A percentile compares a stretch with the other conserved stretches of the same genome.
These are phyloP conservation scores for Coturnix japonica DNA, from an alignment of 2,113 vertebrate genomes.

Conservation along the genomic window DNA sequence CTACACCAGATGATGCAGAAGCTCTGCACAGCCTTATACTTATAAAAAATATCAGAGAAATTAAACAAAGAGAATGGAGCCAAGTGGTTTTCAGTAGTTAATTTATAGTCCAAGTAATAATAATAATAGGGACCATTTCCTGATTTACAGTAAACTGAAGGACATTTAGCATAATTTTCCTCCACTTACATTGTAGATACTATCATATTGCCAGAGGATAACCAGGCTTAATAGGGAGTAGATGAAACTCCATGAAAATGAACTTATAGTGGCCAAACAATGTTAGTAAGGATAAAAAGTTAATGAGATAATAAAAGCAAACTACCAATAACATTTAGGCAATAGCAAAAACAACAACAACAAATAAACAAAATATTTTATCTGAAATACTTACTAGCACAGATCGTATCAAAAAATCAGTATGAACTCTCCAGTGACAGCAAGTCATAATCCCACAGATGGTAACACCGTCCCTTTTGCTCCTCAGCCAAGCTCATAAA, in stretches of 20 bases:
- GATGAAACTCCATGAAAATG: not conserved
- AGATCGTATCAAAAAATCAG: not conserved
- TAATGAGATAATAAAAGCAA: not conserved
- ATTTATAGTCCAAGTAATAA: not conserved
- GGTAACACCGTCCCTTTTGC: not conserved
- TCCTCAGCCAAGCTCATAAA: constrained; percentile 19
- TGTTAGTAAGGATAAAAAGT: not conserved
- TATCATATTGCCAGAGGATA: not conserved
- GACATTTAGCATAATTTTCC: not conserved
- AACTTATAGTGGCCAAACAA: not conserved
- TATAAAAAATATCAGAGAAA: not conserved
- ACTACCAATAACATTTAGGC: not conserved
- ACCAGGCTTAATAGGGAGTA: not conserved
- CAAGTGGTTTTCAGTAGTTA: not conserved
- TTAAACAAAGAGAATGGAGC: not conserved
- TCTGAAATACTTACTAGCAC: not conserved
- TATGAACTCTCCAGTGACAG: not conserved
- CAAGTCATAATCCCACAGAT: constrained; percentile 9
- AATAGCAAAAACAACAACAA: not conserved
- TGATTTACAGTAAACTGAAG: not conserved
- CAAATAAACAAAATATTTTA: not conserved
- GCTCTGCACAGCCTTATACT: not conserved
- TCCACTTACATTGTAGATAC: not conserved
- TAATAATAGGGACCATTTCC: not conserved
- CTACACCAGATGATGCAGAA: not conserved